These are phyloP conservation scores for Cryptocephalus moraei DNA, from an alignment of 2,888 invertebrate species.

Conservation along the genomic window DNA sequence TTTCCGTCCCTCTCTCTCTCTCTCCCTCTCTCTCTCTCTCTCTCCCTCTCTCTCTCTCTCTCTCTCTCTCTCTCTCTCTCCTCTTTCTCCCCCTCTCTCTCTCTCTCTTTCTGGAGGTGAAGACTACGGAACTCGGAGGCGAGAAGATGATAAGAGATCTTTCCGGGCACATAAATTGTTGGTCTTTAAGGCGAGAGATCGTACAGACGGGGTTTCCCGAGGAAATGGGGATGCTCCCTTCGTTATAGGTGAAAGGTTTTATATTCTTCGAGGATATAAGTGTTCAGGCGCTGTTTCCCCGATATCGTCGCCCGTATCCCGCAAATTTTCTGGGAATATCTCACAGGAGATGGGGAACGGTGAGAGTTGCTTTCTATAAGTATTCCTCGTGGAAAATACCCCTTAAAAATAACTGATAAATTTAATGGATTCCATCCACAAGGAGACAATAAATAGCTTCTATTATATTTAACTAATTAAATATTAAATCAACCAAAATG, in stretches of 20 bases:
- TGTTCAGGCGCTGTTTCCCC: slow-evolving; percentile 17
- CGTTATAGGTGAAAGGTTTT: neutral
- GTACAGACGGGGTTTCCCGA: too few species aligned
- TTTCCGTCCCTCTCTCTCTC: neutral
- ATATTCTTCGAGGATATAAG: slow-evolving; percentile 13
- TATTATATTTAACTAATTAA: too few species aligned
- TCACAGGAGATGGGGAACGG: slow-evolving; percentile 12
- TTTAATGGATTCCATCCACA: too few species aligned
- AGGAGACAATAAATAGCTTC: too few species aligned
- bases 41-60: neutral
- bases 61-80: slow-evolving; percentile 3
- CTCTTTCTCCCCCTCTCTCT: neutral
- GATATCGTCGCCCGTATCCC: slow-evolving; percentile 20
- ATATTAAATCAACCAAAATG: too few species aligned
- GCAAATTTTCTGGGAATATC: slow-evolving; percentile 21
- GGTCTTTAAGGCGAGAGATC: neutral
- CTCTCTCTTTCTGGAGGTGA: slow-evolving; percentile 24
- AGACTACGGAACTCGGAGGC: slow-evolving; percentile 18
- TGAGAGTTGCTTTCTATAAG: slow-evolving; percentile 8
- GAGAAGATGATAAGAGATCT: slow-evolving; percentile 10
- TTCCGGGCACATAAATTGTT: neutral
- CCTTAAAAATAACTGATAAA: too few species aligned
- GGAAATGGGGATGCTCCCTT: too few species aligned
- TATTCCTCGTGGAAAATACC: too few species aligned
- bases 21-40: slow-evolving; percentile 16